Evolutionary conservation across 37 sponge, comb jelly and placozoan genomes (phyloP).

Genomic region (Ephydatia muelleri): DNA sequence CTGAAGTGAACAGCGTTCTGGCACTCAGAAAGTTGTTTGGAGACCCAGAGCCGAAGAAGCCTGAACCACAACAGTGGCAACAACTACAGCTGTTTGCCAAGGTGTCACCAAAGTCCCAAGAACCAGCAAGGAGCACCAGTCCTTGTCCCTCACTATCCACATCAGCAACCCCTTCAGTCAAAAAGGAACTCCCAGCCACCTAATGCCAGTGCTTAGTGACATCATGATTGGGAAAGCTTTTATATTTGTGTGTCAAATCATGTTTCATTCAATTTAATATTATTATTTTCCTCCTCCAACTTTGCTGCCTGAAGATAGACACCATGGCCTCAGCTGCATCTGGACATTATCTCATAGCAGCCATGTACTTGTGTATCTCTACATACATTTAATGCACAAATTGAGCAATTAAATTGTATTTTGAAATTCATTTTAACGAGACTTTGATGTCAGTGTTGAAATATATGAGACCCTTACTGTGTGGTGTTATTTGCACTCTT

Average conservation of each 20-base stretch:
- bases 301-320: neutral
- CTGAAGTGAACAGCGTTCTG: neutral
- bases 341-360: too few species aligned
- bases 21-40: neutral
- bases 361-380: neutral
- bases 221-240: neutral
- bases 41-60: neutral
- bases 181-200: neutral
- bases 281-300: neutral
- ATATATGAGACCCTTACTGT: neutral
- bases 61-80: neutral
- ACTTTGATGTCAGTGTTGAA: neutral
- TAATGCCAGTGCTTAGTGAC: neutral
- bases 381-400: neutral
- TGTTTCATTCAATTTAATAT: neutral
- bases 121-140: neutral
- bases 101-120: neutral
- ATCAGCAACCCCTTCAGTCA: neutral
- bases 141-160: neutral
- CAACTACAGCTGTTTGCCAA: neutral
- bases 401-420: neutral
- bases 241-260: neutral
- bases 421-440: neutral
- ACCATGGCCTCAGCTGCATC: neutral
- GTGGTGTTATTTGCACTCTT: too few species aligned